A percentile compares a stretch with the other conserved stretches of the same genome.
These are phyloP conservation scores for Beroe forskalii DNA, from an alignment of 37 sponge, comb jelly and placozoan species.

Conservation along the genomic window DNA sequence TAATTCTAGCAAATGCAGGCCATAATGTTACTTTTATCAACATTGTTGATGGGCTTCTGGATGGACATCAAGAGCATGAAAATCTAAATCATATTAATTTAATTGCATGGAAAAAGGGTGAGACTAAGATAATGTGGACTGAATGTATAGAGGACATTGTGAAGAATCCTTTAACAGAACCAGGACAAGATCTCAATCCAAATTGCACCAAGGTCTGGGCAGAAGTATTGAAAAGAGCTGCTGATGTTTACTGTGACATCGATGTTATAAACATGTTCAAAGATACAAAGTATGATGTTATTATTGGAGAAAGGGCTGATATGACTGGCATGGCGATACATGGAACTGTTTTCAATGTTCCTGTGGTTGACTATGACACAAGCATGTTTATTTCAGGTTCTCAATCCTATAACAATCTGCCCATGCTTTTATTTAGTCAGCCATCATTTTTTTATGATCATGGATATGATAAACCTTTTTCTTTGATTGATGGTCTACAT, in stretches of 20 bases:
- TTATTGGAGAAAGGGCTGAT: neutral
- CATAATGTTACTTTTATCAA: neutral
- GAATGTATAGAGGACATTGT: neutral
- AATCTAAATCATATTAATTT: neutral
- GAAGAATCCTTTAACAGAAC: neutral
- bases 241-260: neutral
- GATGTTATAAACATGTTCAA: neutral
- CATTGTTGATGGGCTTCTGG: neutral
- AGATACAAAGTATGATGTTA: neutral
- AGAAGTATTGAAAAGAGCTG: neutral
- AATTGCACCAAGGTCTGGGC: neutral
- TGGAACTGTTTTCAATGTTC: neutral
- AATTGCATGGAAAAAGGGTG: neutral
- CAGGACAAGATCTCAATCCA: neutral
- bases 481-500: neutral
- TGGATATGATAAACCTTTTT: neutral
- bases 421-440: neutral
- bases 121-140: neutral
- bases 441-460: neutral
- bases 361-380: neutral
- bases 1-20: neutral
- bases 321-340: neutral
- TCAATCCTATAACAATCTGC: neutral
- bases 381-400: neutral
- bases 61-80: neutral